Percentiles rank a stretch among this genome's conserved stretches.
These are phyloP conservation scores for Norana najaformis DNA, from an alignment of 2,888 invertebrate species.

Conservation along the genomic window DNA sequence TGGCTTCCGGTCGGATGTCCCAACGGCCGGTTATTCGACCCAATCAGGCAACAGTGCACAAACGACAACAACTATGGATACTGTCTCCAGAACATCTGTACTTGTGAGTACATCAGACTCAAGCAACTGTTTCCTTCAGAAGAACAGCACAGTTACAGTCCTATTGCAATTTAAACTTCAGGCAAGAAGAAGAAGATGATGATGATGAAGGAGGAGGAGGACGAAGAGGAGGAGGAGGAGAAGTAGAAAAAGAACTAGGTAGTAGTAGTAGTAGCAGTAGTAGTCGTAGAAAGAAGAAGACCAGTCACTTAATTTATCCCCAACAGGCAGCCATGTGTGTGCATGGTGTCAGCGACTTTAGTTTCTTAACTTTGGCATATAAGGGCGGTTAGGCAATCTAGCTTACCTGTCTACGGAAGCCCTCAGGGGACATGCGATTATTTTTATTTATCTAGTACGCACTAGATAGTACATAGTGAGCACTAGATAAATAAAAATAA, in stretches of 20 bases:
- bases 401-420: too few species aligned
- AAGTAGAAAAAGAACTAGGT: background rate
- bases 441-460: too few species aligned
- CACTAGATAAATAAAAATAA: too few species aligned
- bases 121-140: background rate
- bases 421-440: too few species aligned
- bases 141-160: too few species aligned
- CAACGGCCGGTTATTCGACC: background rate
- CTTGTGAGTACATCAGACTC: background rate
- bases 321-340: too few species aligned
- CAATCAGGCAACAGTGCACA: background rate
- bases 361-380: too few species aligned
- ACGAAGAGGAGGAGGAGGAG: background rate
- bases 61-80: background rate
- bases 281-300: background rate
- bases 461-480: too few species aligned
- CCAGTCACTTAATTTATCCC: too few species aligned
- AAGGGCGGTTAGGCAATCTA: too few species aligned
- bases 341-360: too few species aligned
- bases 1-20: background rate
- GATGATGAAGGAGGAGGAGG: background rate
- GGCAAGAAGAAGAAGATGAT: background rate
- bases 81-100: background rate
- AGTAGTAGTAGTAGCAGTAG: background rate
- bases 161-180: too few species aligned